phyloP scores from a whole-genome alignment of 2,888 invertebrate genomes.

The Pseudococcus viburni region DNA sequence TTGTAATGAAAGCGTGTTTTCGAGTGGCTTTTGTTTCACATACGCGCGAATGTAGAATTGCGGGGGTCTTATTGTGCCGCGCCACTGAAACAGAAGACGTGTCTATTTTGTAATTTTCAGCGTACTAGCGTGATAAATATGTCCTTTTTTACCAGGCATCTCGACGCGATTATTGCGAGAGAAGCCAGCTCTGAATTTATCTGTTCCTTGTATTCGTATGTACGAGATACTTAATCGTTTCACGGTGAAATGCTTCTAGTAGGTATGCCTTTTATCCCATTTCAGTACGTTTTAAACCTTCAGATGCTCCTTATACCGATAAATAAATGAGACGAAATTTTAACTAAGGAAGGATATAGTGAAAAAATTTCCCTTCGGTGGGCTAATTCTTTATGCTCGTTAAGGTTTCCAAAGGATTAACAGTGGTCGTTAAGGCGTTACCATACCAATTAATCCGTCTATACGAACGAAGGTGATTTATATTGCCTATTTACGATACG shows the following conservation, averaged over 20 bases:
- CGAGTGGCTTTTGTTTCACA: constrained; percentile 27
- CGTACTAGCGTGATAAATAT: background rate
- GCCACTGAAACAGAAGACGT: background rate
- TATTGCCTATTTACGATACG: too few species aligned
- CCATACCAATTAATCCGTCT: too few species aligned
- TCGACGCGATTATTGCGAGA: background rate
- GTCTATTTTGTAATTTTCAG: constrained; percentile 37
- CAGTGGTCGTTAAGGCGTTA: too few species aligned
- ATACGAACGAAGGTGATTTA: too few species aligned
- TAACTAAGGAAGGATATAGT: background rate
- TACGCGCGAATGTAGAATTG: background rate
- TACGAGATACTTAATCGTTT: constrained; percentile 2
- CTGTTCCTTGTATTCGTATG: background rate
- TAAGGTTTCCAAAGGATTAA: too few species aligned
- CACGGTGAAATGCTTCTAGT: constrained; percentile 11
- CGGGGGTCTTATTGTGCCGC: background rate
- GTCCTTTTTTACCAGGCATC: background rate
- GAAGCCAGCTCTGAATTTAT: background rate
- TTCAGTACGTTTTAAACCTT: background rate
- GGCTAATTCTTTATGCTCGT: background rate
- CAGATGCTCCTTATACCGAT: background rate
- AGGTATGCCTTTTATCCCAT: background rate
- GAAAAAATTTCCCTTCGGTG: background rate
- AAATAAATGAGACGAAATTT: background rate
- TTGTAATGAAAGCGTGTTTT: constrained; percentile 18